A percentile compares a stretch with the other conserved stretches of the same genome.
Evolutionary conservation across 2,113 vertebrate genomes (phyloP).

Genomic region (Sus scrofa): T2T-Sscrofa CM000817.6:172684001-172684500

Average conservation of each 20-base stretch:
- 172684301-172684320: no score
- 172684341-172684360: not conserved
- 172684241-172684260: not conserved
- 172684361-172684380: not conserved
- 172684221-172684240: not conserved
- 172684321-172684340: not conserved
- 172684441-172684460: not conserved
- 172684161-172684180: not conserved
- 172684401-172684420: not conserved
- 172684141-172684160: not conserved
- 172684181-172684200: not conserved
- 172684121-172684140: not conserved
- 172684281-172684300: not conserved
- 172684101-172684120: not conserved
- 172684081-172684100: not conserved
- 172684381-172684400: not conserved
- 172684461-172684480: not conserved
- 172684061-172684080: not conserved
- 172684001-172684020: not conserved
- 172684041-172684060: not conserved
- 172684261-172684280: not conserved
- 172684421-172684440: not conserved
- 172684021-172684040: not conserved
- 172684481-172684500: not conserved
- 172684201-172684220: not conserved